Base-by-base conservation (phyloP, 1,140 invertebrate genomes). In the Schlechtendalia chinensis region DNA sequence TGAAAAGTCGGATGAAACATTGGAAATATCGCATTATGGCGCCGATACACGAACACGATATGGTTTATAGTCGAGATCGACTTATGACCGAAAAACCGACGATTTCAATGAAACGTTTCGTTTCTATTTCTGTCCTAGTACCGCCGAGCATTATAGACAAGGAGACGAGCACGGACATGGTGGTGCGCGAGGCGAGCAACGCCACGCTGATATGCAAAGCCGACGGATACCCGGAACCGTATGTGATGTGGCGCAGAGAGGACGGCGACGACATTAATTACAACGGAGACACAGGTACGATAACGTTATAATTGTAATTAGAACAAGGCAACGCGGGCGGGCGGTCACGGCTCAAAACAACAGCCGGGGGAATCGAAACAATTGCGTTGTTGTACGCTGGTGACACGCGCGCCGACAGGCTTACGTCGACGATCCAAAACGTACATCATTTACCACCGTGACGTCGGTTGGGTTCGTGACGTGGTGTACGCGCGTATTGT, bases 181-280 rank as follows among this genome's bases (percentile, higher is more conserved):
- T 96, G 27, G 94, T 96, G 8, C 88, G 94, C n/a, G 95, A 97
- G 87, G 92, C 93, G 5, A 91, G 91, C 14, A 96, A 97, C 85
- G 93, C 96, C 24, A 94, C 93, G 17, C 87, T 97, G 85, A 90
- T 90, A 67, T 97, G 95, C 86, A 93, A 93, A 85, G 94, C 94
- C n/a, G 89, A 89, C 27, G 94, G 95, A 77, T 94, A 95, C 85
- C 95, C 94, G 0, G 92, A 94, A 81, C 95, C 95, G 65, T 95
- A 94, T 84, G 91, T 96, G 81, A 95, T 95, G 91, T 96, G 94
- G 94, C 88, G 94, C 50, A 88, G 94, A 47, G 94, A 96, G 86
- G 94, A 96, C 84, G 93, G 93, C 63, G 91, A 93, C 85, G 91
- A 93, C 84, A 94, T 94, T 85, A 90, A 92, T 85, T 94, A 94